Percentiles rank a stretch among this genome's conserved stretches.
phyloP scores from a whole-genome alignment of 2,888 invertebrate species.

The Dysmachus trigonus region DNA sequence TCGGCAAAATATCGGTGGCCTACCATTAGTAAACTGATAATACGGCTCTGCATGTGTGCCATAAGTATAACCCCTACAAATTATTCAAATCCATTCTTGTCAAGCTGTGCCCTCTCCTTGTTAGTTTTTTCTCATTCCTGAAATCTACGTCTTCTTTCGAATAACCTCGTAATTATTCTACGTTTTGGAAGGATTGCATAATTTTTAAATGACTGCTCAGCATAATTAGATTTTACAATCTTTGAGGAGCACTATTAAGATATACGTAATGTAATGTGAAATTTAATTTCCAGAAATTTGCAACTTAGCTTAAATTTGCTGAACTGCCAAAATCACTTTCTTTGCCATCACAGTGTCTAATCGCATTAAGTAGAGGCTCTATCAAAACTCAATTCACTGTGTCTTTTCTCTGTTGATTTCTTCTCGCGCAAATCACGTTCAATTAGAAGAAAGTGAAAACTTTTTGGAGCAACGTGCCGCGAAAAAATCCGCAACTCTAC shows the following conservation, averaged over 20 bases:
- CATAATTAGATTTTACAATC: not conserved
- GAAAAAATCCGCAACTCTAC: not conserved
- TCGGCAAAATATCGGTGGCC: no score
- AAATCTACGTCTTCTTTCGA: no score
- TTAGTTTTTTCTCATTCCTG: no score
- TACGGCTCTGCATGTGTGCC: no score
- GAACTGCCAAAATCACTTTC: not conserved
- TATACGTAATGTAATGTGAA: not conserved
- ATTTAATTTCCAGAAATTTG: not conserved
- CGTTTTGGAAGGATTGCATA: no score
- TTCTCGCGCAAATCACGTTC: not conserved
- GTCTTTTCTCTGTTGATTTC: not conserved
- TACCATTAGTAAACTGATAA: no score
- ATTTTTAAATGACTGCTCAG: not conserved
- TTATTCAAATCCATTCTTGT: no score
- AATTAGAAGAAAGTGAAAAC: not conserved
- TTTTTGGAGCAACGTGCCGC: not conserved
- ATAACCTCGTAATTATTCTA: no score
- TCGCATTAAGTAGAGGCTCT: not conserved
- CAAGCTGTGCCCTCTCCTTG: no score
- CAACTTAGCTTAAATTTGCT: not conserved
- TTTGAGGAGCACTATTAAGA: not conserved
- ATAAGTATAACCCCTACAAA: no score
- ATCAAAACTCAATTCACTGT: not conserved
- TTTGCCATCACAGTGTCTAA: not conserved